Conservation (phyloP, 2,797 vertebrate species). For the Rhyacichthys aspro region DNA sequence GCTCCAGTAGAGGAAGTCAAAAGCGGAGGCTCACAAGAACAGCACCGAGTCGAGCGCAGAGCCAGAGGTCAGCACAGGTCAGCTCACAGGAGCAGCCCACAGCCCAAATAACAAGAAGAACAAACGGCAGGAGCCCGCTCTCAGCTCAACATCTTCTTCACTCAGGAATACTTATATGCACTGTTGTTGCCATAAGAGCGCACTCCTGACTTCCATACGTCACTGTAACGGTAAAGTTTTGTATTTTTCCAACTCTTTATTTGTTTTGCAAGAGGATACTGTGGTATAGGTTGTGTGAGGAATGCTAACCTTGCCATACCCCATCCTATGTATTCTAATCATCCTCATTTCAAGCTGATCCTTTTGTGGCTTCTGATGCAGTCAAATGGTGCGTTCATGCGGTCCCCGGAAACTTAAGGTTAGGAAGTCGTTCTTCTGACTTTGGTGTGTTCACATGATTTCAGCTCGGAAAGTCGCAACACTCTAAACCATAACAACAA, state of each 20-base stretch:
- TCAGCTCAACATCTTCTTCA: conserved; percentile 21
- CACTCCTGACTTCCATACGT: too few relatives aligned
- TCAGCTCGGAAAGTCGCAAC: too few relatives aligned
- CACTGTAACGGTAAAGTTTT: too few relatives aligned
- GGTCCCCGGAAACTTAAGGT: too few relatives aligned
- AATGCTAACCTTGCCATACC: too few relatives aligned
- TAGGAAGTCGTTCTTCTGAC: too few relatives aligned
- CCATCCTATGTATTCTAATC: conserved; percentile 5
- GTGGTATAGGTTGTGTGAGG: too few relatives aligned
- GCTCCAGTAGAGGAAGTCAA: conserved; percentile 2
- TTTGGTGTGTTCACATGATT: too few relatives aligned
- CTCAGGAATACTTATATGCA: conserved; percentile 15
- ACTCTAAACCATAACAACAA: too few relatives aligned
- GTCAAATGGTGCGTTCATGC: conserved; percentile 21
- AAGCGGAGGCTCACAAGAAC: conserved; percentile 24
- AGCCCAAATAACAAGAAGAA: conserved; percentile 51
- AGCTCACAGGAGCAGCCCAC: conserved; percentile 35
- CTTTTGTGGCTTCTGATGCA: conserved; percentile 8
- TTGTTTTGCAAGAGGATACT: too few relatives aligned
- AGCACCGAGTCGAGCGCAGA: conserved; percentile 25
- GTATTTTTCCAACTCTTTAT: too few relatives aligned
- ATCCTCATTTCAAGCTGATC: conserved; percentile 13
- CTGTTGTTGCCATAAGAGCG: background rate
- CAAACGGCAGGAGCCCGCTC: conserved; percentile 39
- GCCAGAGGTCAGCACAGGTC: conserved; percentile 48